Percentiles rank a stretch among this genome's conserved stretches.
Conservation (phyloP, 30 jellyfish, hydroid and myxozoan species). For the Mastigias papua region DNA sequence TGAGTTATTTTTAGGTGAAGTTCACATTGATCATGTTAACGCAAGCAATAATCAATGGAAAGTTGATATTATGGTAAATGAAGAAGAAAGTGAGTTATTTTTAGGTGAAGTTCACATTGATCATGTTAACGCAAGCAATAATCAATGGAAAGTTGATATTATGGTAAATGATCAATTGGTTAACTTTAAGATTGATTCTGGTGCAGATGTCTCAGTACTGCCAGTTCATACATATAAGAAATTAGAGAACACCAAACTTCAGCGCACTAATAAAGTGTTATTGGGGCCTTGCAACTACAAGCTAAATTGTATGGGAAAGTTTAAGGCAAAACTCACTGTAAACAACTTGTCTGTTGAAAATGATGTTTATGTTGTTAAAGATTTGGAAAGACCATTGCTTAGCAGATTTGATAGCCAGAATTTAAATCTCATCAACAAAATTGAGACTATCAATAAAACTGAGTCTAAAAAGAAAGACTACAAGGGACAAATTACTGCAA, state of each 20-base stretch:
- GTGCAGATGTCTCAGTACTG: conserved; percentile 38
- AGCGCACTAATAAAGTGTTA: conserved; percentile 19
- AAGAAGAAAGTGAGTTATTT: neutral
- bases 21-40: no score
- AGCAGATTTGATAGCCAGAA: conserved; percentile 29
- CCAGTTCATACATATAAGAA: conserved; percentile 15
- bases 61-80: no score
- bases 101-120: conserved; percentile 13
- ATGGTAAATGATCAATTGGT: conserved; percentile 9
- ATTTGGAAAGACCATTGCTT: conserved; percentile 35
- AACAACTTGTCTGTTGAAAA: neutral
- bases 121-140: neutral
- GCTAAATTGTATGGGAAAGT: conserved; percentile 19
- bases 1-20: no score
- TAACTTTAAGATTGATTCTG: conserved; percentile 21
- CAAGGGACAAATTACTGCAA: neutral
- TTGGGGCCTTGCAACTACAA: conserved; percentile 33
- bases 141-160: conserved; percentile 13
- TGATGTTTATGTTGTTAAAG: conserved; percentile 24
- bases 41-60: no score
- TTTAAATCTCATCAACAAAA: conserved; percentile 30
- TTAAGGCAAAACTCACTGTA: conserved; percentile 12
- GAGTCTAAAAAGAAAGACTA: neutral
- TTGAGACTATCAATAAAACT: no score
- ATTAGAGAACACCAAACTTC: neutral